A percentile compares a stretch with the other conserved stretches of the same genome.
Conservation (phyloP, 2,113 vertebrate species). For the Lutjanus erythropterus region DNA sequence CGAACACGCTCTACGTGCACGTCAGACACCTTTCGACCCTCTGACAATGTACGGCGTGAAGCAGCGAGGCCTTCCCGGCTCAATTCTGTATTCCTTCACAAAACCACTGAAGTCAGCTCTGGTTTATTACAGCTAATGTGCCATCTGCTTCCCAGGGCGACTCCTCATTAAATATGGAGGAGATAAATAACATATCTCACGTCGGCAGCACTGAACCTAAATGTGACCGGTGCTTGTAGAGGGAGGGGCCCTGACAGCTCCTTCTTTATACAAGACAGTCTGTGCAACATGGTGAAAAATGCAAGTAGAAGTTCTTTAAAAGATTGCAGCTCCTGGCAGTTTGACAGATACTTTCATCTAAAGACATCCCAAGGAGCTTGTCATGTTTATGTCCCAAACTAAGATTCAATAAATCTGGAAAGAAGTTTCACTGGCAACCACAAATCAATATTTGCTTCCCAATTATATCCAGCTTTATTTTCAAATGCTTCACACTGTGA, state of each 20-base stretch:
- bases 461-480: not conserved
- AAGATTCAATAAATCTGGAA: conserved; percentile 22
- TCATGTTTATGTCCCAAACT: conserved; percentile 18
- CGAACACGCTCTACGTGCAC: conserved; percentile 33
- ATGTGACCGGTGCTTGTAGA: conserved; percentile 32
- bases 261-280: conserved; percentile 18
- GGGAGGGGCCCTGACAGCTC: not conserved
- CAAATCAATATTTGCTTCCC: conserved; percentile 13
- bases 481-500: not conserved
- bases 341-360: conserved; percentile 41
- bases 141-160: conserved; percentile 79
- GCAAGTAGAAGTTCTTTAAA: conserved; percentile 19
- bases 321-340: not conserved
- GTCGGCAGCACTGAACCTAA: conserved; percentile 49
- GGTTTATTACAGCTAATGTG: conserved; percentile 80
- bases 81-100: conserved; percentile 44
- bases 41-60: not conserved
- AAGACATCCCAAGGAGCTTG: conserved; percentile 23
- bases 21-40: conserved; percentile 53
- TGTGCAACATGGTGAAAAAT: conserved; percentile 29
- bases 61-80: conserved; percentile 30
- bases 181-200: conserved; percentile 77
- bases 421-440: not conserved
- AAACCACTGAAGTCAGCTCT: conserved; percentile 71
- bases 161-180: conserved; percentile 81